Evolutionary conservation across 2,888 invertebrate species (phyloP), one percentile per base, ranked within the genome.

Genomic region (Silvanus unidentatus): DNA sequence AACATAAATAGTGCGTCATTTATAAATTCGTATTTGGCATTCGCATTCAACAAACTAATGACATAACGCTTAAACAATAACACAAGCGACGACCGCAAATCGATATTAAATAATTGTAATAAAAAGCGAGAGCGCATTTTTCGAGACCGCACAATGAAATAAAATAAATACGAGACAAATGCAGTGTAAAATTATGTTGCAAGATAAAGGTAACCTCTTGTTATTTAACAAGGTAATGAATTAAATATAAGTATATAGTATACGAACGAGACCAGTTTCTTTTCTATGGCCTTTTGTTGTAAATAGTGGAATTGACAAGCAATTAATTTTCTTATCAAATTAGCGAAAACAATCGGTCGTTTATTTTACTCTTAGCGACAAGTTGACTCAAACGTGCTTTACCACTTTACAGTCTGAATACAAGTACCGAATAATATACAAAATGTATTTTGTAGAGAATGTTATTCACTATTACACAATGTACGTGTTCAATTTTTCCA

Each of bases 321-420:
- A 66, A 66, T 68, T 68, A 68, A 68, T 68, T 68, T 64, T 55
- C 59, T 68, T 68, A 68, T 68, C 68, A 68, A 68, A 68, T 68
- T 68, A 68, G 66, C 61, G 58, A 60, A 61, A 64, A 63, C 64
- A 65, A 68, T 68, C 67, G 63, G 62, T 58, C 37, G 37, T 37
- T 37, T 11, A 37, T 37, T 37, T 37, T 37, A 37, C 32, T 37
- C n/a, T 37, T 10, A 15, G 37, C 16, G 37, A 37, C 37, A 37
- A 37, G 15, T 37, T 16, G 15, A 12, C 32, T 32, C 32, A 37
- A 16, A 16, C 16, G 37, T 37, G 37, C 37, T 37, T 37, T 37
- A 37, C 37, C 32, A 22, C 22, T 22, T 22, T 22, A 22, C 22
- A 22, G 8, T n/a, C 22, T 22, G 22, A 22, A 22, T 22, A 22